Evolutionary conservation across 2,113 vertebrate species (phyloP).

Genomic region (Alaudala cheleensis): DNA sequence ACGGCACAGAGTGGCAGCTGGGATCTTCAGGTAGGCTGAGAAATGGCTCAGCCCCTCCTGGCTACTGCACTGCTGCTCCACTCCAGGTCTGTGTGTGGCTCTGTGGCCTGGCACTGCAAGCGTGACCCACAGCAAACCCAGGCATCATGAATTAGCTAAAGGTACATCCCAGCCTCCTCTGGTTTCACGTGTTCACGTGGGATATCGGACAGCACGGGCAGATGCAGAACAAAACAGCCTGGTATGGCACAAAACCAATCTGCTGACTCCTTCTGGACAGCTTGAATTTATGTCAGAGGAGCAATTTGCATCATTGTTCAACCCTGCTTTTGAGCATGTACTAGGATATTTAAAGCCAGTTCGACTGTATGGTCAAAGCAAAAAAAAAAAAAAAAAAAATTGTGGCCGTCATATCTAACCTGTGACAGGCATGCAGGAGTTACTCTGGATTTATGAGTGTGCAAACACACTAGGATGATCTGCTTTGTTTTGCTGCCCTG

Average conservation of each 20-base stretch:
- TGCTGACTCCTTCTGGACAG: not conserved
- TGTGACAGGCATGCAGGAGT: not conserved
- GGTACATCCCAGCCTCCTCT: not conserved
- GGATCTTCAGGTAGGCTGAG: not conserved
- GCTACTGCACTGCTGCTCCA: rapidly evolving
- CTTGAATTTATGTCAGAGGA: not conserved
- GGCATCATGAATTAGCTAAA: not conserved
- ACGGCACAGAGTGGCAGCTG: rapidly evolving
- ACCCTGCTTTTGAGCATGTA: not conserved
- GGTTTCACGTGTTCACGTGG: rapidly evolving
- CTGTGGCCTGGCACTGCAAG: not conserved
- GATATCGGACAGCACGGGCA: not conserved
- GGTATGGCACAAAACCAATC: not conserved
- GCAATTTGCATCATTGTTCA: not conserved
- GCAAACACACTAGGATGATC: not conserved
- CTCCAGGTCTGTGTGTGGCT: rapidly evolving
- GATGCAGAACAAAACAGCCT: not conserved
- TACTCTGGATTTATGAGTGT: not conserved
- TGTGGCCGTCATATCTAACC: not conserved
- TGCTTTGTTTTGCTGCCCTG: not conserved
- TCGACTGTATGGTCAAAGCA: rapidly evolving
- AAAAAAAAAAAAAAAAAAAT: not conserved
- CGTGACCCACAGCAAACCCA: rapidly evolving
- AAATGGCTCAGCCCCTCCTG: not conserved
- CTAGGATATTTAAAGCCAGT: not conserved